phyloP scores from a whole-genome alignment of 2,113 vertebrate species.

The Helogale parvula region DNA sequence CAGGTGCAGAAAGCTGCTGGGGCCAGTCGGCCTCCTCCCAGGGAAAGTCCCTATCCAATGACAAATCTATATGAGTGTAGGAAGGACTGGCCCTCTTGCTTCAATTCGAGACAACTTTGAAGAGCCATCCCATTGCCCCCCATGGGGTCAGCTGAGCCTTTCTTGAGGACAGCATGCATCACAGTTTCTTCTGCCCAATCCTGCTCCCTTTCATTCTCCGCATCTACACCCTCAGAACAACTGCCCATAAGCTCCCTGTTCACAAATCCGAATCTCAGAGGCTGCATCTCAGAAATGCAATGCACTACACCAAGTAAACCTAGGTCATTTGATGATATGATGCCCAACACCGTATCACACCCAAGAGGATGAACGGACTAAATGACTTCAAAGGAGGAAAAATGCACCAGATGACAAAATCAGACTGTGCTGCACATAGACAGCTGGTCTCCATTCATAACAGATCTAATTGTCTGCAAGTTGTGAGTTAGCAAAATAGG shows the following conservation, averaged over 20 bases:
- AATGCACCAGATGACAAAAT: not conserved
- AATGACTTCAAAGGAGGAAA: not conserved
- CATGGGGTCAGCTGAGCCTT: not conserved
- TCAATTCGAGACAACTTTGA: not conserved
- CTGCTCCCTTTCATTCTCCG: not conserved
- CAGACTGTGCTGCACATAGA: not conserved
- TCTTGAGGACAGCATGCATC: not conserved
- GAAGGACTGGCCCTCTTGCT: not conserved
- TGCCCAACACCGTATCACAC: rapidly evolving
- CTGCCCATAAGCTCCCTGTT: not conserved
- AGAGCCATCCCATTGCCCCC: not conserved
- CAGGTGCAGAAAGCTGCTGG: not conserved
- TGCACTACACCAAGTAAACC: not conserved
- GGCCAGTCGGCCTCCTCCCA: not conserved
- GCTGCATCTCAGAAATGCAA: not conserved
- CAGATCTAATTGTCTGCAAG: not conserved
- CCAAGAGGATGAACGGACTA: not conserved
- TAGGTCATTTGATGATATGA: not conserved
- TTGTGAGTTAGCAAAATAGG: not conserved
- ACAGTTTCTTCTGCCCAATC: not conserved
- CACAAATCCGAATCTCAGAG: not conserved
- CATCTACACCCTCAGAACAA: not conserved
- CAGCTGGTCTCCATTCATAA: not conserved
- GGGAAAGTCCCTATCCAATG: not conserved
- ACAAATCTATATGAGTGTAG: not conserved